Evolutionary conservation across 1,140 invertebrate species (phyloP).

Genomic region (Tyrophagus putrescentiae): DNA sequence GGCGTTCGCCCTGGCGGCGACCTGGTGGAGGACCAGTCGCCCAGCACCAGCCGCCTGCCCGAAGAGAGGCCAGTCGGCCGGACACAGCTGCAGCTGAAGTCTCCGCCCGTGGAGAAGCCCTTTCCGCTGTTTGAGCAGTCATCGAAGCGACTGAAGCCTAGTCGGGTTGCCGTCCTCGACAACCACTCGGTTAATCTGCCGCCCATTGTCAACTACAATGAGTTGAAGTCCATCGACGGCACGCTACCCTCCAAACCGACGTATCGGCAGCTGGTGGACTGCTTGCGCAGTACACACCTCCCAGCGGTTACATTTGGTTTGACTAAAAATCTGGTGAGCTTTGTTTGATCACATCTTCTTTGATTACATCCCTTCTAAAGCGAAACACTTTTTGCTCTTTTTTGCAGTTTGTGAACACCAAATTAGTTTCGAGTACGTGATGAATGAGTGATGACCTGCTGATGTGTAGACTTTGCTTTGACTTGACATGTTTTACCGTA

Average conservation of each 20-base stretch:
- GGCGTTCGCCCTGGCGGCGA: constrained; percentile 78
- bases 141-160: constrained; percentile 2
- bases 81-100: constrained; percentile 27
- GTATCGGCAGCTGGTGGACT: not conserved
- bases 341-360: no score
- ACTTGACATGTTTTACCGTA: constrained; percentile 16
- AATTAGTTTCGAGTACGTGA: constrained; percentile 57
- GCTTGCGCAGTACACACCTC: not conserved
- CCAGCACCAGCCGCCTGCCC: not conserved
- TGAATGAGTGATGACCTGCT: constrained; percentile 2
- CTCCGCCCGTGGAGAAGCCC: not conserved
- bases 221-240: not conserved
- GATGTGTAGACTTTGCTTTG: constrained; percentile 17
- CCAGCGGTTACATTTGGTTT: constrained; percentile 51
- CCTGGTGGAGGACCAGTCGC: constrained; percentile 52
- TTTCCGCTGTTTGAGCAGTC: not conserved
- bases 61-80: constrained; percentile 39
- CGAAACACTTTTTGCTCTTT: no score
- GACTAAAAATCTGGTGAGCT: constrained; percentile 59
- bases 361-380: no score
- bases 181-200: constrained; percentile 23
- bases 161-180: constrained; percentile 23
- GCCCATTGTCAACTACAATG: constrained; percentile 23
- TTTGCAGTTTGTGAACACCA: constrained; percentile 57
- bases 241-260: constrained; percentile 6